Base-by-base conservation (phyloP, 2,797 vertebrate genomes). In the Coregonus ussuriensis region DNA sequence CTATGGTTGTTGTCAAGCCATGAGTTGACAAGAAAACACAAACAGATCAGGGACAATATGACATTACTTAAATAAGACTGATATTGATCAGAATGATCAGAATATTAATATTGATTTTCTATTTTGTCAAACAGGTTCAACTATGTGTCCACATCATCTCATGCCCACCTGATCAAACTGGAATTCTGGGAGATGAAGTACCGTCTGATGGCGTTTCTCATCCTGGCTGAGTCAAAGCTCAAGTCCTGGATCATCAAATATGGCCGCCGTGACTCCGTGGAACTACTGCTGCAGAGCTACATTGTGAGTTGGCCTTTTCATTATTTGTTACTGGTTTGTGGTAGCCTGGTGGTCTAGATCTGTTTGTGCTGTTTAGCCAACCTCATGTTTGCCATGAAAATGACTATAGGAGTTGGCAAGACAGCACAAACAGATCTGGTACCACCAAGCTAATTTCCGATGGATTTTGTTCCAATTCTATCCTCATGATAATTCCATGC, bases 161-260 rank as follows among this genome's bases (percentile, higher is more conserved):
- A 98, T 59, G 94, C 96, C 85, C 98, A 99, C 93, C 90, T 99
- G 89, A 96, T 98, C 89, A 98, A 98, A 92, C 94, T 99, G 94
- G 97, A 99, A 91, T 99, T 98, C 95, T 96, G 98, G 93, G 97
- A 99, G 91, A 95, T 98, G 91, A 99, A 99, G 90, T 99, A 99
- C 86, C 96, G 96, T 71, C 92, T 99, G 66, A 96, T 98, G 91
- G 97, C 97, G 18, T 97, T 99, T 75, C 93, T 99, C 71, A 94
- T 97, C 74, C 90, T 99, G 83, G 98, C 98, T 53, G 98, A 99
- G 91, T 96, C 96, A 6, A 99, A 99, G 87, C 96, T 99, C 75
- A 99, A 99, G 89, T 97, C 97, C 0, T 99, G 98, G 98, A 99
- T 99, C 90, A 96, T 99, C 84, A 99, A 99, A 93, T 99, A 99